Base-by-base conservation (phyloP, 1,140 invertebrate genomes). In the Zaprionus gabonicus region DNA sequence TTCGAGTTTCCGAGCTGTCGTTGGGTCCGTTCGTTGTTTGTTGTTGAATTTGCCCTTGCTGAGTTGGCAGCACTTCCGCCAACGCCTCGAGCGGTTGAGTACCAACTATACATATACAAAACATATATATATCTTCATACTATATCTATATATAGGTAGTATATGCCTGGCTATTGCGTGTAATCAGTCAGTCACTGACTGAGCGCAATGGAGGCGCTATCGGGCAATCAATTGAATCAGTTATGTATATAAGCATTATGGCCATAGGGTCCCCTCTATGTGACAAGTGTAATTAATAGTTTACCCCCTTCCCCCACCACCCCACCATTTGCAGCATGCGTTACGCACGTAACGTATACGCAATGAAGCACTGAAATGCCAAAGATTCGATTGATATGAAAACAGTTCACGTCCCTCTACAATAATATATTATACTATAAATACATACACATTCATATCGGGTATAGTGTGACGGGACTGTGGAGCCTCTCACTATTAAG, bases 291-390 rank as follows among this genome's bases (percentile, higher is more conserved):
- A 74, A 74, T 74, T 70, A 74, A 69, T 69, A 69, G 31, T 46
- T 17, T 17, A 15, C 15, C 12, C 23, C n/a, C 13, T 10, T 5
- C 27, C 3, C 7, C 1, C 3, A 4, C 13, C 17, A 0, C 0
- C 1, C 36, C 0, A 10, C 1, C 3, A 6, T 17, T 17, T 6
- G 15, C 23, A 28, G 36, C 17, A n/a, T 46, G 51, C 55, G 55
- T 57, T 46, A 46, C 41, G 41, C 41, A 46, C 41, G 41, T 74
- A 63, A 63, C 41, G 66, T 74, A 74, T 74, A 74, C 71, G 71
- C 66, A 70, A 56, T 51, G 6, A 74, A 57, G 28, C 56, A 63
- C 38, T 63, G 10, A 67, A 67, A 51, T 27, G n/a, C 10, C 17
- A 44, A 57, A 31, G 36, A 44, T 46, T 46, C 41, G n/a, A n/a